These are phyloP conservation scores for Didymodactylos carnosus DNA, from an alignment of 2,888 invertebrate genomes.

Conservation along the genomic window DNA sequence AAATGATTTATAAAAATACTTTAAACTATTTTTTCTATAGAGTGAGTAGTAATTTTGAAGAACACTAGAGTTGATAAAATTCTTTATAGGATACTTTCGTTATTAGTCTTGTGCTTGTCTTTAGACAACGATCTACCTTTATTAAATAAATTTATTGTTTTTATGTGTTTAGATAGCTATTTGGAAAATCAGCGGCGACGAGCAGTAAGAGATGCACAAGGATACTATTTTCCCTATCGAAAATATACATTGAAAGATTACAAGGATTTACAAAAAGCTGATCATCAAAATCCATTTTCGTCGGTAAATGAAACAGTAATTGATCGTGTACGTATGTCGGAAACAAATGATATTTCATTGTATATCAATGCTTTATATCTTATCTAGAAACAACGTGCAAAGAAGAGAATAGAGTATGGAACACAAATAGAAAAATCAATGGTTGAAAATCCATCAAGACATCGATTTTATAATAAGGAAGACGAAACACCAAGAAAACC, in stretches of 20 bases:
- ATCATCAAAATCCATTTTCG: neutral
- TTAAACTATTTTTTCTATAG: no score
- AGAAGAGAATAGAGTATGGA: neutral
- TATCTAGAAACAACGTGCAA: neutral
- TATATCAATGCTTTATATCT: neutral
- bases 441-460: neutral
- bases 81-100: no score
- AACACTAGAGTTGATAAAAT: no score
- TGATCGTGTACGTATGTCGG: neutral
- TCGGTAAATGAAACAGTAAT: neutral
- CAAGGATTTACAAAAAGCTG: neutral
- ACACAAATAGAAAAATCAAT: neutral
- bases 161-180: neutral
- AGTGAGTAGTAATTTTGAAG: no score
- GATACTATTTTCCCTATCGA: neutral
- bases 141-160: neutral
- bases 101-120: no score
- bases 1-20: no score
- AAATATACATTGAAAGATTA: neutral
- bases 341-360: neutral
- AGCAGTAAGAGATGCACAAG: neutral
- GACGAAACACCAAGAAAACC: neutral
- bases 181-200: neutral
- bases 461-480: neutral
- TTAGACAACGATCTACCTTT: no score